Base-by-base conservation (phyloP, 2,113 vertebrate species). In the Equus przewalskii region DNA sequence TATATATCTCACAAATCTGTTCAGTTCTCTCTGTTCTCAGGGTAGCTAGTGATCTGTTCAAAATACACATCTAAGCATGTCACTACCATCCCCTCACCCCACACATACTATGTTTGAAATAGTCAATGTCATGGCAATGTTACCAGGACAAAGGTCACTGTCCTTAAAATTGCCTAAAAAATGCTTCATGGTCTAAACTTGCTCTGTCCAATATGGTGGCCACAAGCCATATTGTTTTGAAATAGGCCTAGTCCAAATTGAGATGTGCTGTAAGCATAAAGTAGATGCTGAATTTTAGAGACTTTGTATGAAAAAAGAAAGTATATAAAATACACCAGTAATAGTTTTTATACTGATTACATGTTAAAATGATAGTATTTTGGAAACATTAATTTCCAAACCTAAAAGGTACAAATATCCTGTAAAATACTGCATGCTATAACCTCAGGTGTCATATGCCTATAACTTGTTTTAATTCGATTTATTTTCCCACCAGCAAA, bases 361-460 rank as follows among this genome's bases (percentile, higher is more conserved):
- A 36, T 75, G 28, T 21, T 73, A 75, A 76, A 76, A 85, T 54
- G 3, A 41, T 56, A 26, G 36, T n/a, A 36, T 67, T 73, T 62
- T 80, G 56, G 56, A 92, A 89, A 73, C 75, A 26, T 15, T 78
- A 8, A 0, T 1, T 94, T 72, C 51, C 51, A 54, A 97, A 95
- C 88, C 33, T 88, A 93, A 97, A 69, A 0, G 76, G 19, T 76
- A 85, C 51, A 92, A 80, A 87, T 82, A 96, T 75, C 14, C 13
- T 49, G 30, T 69, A 72, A 96, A 91, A 67, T 56, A 89, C 65
- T 97, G 75, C 8, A n/a, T 93, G 16, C 82, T 49, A 87, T 64
- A 92, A 64, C 84, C 56, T 87, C 81, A 95, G 95, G 30, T 62
- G 92, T 97, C 82, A 76, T 86, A 95, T 83, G 46, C 67, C 97